Evolutionary conservation across 1,140 invertebrate species (phyloP).

Genomic region (Sweltsa coloradensis): DNA sequence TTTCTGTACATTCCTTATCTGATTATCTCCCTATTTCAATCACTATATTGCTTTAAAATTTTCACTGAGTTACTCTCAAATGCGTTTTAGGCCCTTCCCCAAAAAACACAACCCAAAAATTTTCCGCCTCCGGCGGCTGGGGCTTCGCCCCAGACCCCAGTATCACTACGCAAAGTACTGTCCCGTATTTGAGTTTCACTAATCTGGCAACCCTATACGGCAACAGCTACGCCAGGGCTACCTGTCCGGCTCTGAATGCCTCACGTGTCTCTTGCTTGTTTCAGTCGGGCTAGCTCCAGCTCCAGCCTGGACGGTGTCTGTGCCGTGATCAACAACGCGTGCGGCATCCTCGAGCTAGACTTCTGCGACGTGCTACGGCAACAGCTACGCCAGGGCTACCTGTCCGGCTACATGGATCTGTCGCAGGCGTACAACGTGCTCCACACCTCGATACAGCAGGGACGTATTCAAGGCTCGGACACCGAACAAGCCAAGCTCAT

Average conservation of each 20-base stretch:
- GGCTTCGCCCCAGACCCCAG: no score
- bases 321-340: conserved; percentile 91
- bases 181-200: conserved; percentile 9
- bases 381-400: conserved; percentile 71
- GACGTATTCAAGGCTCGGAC: conserved; percentile 66
- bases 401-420: conserved; percentile 71
- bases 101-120: no score
- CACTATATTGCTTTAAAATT: no score
- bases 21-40: no score
- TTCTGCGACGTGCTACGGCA: conserved; percentile 65
- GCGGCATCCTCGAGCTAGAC: conserved; percentile 75
- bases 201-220: conserved; percentile 7
- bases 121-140: no score
- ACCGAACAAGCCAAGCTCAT: conserved; percentile 57
- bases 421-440: conserved; percentile 68
- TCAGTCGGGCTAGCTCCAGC: conserved; percentile 71
- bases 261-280: conserved; percentile 32
- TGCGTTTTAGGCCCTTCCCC: no score
- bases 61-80: no score
- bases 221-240: conserved; percentile 69
- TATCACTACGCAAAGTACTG: no score
- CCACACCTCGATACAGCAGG: conserved; percentile 69
- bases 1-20: no score
- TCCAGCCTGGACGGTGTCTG: conserved; percentile 91
- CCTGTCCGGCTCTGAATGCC: conserved; percentile 71